Evolutionary conservation across 2,797 vertebrate genomes (phyloP).

Genomic region (Danio albolineatus): DNA sequence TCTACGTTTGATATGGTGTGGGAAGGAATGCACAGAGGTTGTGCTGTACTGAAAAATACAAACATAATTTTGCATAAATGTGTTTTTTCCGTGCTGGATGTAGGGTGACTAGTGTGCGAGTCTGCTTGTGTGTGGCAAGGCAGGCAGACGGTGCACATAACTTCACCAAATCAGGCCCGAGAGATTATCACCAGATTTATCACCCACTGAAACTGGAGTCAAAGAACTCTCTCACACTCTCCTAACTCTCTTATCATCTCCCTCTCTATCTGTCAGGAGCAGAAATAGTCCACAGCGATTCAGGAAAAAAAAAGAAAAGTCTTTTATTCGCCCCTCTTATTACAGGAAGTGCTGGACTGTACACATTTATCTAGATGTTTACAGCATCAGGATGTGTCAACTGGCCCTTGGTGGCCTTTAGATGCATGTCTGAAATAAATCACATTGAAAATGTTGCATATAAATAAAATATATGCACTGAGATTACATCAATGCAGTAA

Average conservation of each 20-base stretch:
- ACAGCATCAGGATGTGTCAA: conserved; percentile 28
- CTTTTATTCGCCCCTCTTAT: conserved; percentile 11
- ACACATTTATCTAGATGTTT: conserved; percentile 18
- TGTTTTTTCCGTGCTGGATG: not conserved
- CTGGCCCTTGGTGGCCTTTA: not conserved
- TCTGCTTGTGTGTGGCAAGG: conserved; percentile 49
- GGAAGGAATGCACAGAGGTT: not conserved
- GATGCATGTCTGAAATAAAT: conserved; percentile 19
- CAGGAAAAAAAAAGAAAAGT: conserved; percentile 25
- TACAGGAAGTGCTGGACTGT: not conserved
- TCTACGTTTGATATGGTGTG: conserved; percentile 13
- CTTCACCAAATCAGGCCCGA: conserved; percentile 70
- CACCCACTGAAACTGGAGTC: conserved; percentile 74
- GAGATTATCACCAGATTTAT: conserved; percentile 81
- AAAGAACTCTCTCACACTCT: conserved; percentile 54
- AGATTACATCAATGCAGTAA: too few relatives aligned
- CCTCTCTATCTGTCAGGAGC: conserved; percentile 21
- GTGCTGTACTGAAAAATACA: not conserved
- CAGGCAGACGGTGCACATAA: conserved; percentile 65
- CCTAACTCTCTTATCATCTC: conserved; percentile 29
- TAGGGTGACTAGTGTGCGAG: not conserved
- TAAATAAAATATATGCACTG: too few relatives aligned
- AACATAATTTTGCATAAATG: not conserved
- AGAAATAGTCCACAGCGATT: conserved; percentile 16
- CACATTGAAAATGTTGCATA: not conserved